These are phyloP conservation scores for Merops nubicus DNA, from an alignment of 2,113 vertebrate species.

Conservation along the genomic window DNA sequence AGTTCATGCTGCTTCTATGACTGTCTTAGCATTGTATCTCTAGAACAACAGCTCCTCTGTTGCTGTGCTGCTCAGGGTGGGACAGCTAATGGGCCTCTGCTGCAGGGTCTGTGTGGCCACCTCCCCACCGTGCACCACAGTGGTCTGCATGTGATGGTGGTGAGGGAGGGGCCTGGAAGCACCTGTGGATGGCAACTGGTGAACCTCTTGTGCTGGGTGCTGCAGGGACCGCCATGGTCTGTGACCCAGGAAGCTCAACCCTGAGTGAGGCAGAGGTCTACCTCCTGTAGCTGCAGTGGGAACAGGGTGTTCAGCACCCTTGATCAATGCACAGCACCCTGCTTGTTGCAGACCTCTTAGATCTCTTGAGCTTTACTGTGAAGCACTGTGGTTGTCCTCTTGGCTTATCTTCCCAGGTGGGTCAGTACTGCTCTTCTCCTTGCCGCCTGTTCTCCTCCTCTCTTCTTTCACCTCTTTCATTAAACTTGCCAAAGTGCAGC, in stretches of 20 bases:
- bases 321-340: rapidly evolving
- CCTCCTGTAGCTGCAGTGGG: not conserved
- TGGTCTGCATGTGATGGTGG: not conserved
- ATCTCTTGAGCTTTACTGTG: not conserved
- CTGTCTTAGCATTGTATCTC: not conserved
- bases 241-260: not conserved
- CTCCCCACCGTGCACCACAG: rapidly evolving
- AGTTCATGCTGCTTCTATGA: not conserved
- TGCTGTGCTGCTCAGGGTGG: not conserved
- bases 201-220: not conserved
- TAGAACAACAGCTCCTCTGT: not conserved
- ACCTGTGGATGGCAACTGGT: not conserved
- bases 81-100: not conserved
- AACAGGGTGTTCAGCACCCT: not conserved
- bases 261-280: not conserved
- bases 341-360: not conserved
- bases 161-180: not conserved
- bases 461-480: not conserved
- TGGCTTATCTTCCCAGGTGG: not conserved
- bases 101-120: not conserved
- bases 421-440: not conserved
- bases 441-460: rapidly evolving
- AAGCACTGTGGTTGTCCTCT: not conserved
- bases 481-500: not conserved
- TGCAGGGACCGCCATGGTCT: rapidly evolving